A percentile compares a stretch with the other conserved stretches of the same genome.
Evolutionary conservation across 2,113 vertebrate species (phyloP).

Genomic region (Speoplatyrhinus poulsoni): DNA sequence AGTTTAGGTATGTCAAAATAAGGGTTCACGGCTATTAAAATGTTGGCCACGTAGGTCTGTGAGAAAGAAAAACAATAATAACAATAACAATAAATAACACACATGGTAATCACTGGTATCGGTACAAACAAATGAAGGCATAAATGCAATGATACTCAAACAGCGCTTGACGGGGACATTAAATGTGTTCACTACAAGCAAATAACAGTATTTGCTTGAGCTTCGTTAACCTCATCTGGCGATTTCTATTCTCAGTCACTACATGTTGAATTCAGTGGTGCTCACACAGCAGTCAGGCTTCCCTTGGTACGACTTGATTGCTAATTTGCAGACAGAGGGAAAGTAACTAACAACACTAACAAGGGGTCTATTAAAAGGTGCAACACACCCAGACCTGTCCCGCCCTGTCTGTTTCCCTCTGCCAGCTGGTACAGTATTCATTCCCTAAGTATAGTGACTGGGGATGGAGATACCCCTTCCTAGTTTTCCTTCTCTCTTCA

Average conservation of each 20-base stretch:
- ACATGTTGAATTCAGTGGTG: too few species aligned
- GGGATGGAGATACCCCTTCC: conserved; percentile 25
- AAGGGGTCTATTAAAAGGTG: conserved; percentile 4
- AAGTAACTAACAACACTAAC: background rate
- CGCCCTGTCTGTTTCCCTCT: conserved; percentile 20
- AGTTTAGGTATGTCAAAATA: conserved; percentile 95
- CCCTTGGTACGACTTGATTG: too few species aligned
- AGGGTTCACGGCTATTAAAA: conserved; percentile 97
- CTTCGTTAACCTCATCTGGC: too few species aligned
- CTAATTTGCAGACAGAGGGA: background rate
- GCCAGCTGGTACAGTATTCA: conserved; percentile 47
- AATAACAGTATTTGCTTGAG: too few species aligned
- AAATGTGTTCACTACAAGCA: too few species aligned
- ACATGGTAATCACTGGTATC: background rate
- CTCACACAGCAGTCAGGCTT: too few species aligned
- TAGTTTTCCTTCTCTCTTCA: conserved; percentile 37
- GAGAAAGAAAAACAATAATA: conserved; percentile 22
- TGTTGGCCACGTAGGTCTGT: conserved; percentile 97
- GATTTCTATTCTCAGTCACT: too few species aligned
- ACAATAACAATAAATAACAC: background rate
- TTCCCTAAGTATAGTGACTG: conserved; percentile 45
- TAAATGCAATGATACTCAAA: too few species aligned
- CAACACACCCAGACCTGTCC: conserved; percentile 31
- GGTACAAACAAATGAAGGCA: background rate
- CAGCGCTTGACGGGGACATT: too few species aligned